phyloP scores from a whole-genome alignment of 2,888 invertebrate species.

The Lucinisca nassula region DNA sequence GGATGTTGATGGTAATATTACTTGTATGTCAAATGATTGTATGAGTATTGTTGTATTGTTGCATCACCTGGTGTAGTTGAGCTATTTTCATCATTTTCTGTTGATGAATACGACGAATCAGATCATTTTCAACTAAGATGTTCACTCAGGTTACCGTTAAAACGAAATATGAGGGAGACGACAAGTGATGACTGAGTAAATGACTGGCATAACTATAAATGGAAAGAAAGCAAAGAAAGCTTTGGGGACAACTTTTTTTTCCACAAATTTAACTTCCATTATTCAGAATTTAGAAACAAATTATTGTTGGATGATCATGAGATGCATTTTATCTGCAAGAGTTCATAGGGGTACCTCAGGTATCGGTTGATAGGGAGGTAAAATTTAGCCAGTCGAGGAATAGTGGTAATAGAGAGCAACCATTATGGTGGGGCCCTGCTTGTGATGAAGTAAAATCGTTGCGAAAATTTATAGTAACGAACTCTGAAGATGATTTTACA shows the following conservation, averaged over 20 bases:
- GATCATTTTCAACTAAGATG: slow-evolving; percentile 33
- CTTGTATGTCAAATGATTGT: slow-evolving; percentile 34
- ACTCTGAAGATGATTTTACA: neutral
- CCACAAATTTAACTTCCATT: neutral
- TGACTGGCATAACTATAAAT: neutral
- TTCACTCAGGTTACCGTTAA: neutral
- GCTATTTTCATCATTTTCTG: slow-evolving; percentile 9
- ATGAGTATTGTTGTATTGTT: slow-evolving; percentile 37
- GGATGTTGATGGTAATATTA: slow-evolving; percentile 32
- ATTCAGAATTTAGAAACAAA: neutral
- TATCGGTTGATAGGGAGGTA: neutral
- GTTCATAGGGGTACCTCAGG: neutral
- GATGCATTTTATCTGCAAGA: neutral
- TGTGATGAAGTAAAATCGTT: neutral
- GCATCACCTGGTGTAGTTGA: slow-evolving; percentile 24
- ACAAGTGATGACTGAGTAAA: neutral
- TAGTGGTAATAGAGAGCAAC: neutral
- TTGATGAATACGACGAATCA: slow-evolving; percentile 16
- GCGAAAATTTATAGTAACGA: neutral
- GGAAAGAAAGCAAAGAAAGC: no score
- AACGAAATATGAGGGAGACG: neutral
- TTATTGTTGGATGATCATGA: neutral
- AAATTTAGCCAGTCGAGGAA: neutral
- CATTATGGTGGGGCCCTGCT: neutral
- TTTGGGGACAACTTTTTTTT: neutral